phyloP scores from a whole-genome alignment of 2,888 invertebrate genomes.

The Amblyteles armatorius region DNA sequence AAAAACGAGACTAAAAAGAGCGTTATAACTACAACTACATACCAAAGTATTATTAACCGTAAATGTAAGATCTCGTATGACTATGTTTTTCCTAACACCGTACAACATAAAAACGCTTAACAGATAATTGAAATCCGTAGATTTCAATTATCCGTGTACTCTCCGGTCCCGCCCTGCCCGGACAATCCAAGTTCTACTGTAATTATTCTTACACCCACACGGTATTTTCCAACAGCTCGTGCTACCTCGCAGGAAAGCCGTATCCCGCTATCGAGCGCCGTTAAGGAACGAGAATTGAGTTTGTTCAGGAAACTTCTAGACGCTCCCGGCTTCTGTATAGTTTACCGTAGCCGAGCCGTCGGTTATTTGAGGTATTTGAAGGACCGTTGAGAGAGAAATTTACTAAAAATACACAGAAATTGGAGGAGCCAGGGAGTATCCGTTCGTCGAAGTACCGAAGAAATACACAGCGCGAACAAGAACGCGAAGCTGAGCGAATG shows the following conservation, averaged over 20 bases:
- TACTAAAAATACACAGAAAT: constrained; percentile 56
- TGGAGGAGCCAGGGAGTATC: constrained; percentile 13
- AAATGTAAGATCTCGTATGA: no score
- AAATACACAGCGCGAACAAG: constrained; percentile 21
- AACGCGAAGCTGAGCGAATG: constrained; percentile 19
- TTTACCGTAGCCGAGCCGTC: constrained; percentile 33
- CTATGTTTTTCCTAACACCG: no score
- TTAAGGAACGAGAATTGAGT: constrained; percentile 38
- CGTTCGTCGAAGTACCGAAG: constrained; percentile 15
- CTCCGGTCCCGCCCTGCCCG: no score
- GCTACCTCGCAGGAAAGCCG: constrained; percentile 5
- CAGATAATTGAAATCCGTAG: no score
- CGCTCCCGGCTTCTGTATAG: constrained; percentile 20
- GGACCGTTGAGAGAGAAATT: constrained; percentile 46
- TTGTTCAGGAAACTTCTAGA: constrained; percentile 41
- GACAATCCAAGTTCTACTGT: not conserved
- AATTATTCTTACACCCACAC: constrained; percentile 17
- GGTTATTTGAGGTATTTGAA: constrained; percentile 52
- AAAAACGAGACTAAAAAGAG: no score
- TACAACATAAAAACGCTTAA: no score
- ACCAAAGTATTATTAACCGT: no score
- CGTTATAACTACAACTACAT: no score
- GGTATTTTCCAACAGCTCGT: constrained; percentile 12
- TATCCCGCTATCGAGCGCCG: constrained; percentile 5
- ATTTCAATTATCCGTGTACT: no score